Conservation (phyloP, 2,113 vertebrate genomes). For the Spermophilus dauricus region DNA sequence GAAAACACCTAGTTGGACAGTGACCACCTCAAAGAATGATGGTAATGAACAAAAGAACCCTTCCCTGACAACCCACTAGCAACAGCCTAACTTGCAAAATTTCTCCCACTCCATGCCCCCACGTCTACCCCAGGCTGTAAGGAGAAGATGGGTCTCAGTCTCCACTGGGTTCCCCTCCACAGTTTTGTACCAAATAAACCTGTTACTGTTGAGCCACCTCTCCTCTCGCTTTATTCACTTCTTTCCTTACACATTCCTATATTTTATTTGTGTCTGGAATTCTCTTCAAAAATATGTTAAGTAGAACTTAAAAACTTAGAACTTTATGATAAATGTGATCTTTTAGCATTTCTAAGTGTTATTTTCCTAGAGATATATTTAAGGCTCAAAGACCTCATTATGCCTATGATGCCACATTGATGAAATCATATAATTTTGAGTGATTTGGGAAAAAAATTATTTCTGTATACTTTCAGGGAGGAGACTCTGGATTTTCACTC, state of each 20-base stretch:
- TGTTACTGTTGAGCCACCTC: no score
- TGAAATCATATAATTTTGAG: constrained; percentile 27
- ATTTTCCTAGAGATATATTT: constrained; percentile 38
- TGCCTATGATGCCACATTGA: not conserved
- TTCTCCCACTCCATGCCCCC: no score
- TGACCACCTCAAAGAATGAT: no score
- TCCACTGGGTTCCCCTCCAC: no score
- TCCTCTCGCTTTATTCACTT: no score
- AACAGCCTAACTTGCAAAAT: no score
- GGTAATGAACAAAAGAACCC: no score
- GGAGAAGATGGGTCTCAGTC: no score
- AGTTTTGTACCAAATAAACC: no score
- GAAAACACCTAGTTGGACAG: no score
- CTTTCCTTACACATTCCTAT: not conserved
- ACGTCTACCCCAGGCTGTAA: no score
- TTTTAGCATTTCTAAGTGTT: not conserved
- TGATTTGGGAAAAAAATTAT: not conserved
- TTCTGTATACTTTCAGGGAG: not conserved
- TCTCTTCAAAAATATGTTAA: not conserved
- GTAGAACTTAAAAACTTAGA: not conserved
- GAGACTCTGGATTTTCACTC: not conserved
- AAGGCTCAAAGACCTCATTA: not conserved
- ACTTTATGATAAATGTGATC: not conserved
- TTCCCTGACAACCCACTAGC: no score
- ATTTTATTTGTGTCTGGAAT: constrained; percentile 50